Evolutionary conservation across 2,888 invertebrate genomes (phyloP).

Genomic region (Microplitis deprimator): DNA sequence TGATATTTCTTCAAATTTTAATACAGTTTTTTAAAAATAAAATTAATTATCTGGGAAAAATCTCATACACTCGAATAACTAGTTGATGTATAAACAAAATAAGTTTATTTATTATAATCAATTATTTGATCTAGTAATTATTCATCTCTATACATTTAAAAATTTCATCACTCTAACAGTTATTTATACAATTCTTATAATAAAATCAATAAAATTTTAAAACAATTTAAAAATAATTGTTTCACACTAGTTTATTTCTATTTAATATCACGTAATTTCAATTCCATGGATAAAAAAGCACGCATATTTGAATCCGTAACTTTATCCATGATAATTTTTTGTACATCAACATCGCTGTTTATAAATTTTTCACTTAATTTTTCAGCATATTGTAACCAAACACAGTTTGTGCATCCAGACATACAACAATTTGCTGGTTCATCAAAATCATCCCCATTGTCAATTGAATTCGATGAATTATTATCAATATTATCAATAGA

Average conservation of each 20-base stretch:
- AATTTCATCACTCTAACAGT: too few relatives aligned
- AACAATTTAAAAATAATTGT: neutral
- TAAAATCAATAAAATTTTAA: too few relatives aligned
- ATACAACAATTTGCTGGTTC: constrained; percentile 90
- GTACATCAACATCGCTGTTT: constrained; percentile 80
- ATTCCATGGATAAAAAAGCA: constrained; percentile 86
- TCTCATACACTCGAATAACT: too few relatives aligned
- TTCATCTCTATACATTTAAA: too few relatives aligned
- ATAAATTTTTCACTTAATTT: constrained; percentile 77
- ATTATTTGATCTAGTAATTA: too few relatives aligned
- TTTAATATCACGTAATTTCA: constrained; percentile 71
- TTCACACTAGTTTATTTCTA: constrained; percentile 35
- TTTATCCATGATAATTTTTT: constrained; percentile 81
- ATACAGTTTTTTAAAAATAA: too few relatives aligned
- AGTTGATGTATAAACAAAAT: too few relatives aligned
- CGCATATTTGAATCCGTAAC: constrained; percentile 86
- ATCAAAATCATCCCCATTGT: constrained; percentile 73
- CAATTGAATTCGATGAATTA: constrained; percentile 43
- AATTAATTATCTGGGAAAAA: too few relatives aligned
- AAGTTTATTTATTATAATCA: too few relatives aligned
- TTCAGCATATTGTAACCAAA: constrained; percentile 93
- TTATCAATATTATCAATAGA: neutral
- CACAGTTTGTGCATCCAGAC: constrained; percentile 94
- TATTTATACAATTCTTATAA: too few relatives aligned
- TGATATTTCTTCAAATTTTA: too few relatives aligned